Percentiles rank a stretch among this genome's conserved stretches.
These are phyloP conservation scores for Mus musculus DNA, from an alignment of 2,113 vertebrate genomes.

Conservation along the genomic window GRCm39 chr12:33845001-33845500, in stretches of 20 bases:
- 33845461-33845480: constrained; percentile 7
- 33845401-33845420: constrained; percentile 32
- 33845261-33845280: background rate
- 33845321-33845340: background rate
- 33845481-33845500: background rate
- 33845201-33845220: background rate
- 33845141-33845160: background rate
- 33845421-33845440: constrained; percentile 13
- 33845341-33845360: background rate
- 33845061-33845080: background rate
- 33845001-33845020: background rate
- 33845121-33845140: background rate
- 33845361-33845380: constrained; percentile 6
- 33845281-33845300: background rate
- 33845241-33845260: background rate
- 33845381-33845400: constrained; percentile 34
- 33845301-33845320: background rate
- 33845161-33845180: constrained; percentile 41
- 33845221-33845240: constrained; percentile 16
- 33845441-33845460: background rate
- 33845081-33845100: background rate
- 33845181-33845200: background rate
- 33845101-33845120: background rate
- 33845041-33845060: background rate
- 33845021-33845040: background rate